Evolutionary conservation across 1,140 invertebrate genomes (phyloP).

Genomic region (Kradibia gibbosae): DNA sequence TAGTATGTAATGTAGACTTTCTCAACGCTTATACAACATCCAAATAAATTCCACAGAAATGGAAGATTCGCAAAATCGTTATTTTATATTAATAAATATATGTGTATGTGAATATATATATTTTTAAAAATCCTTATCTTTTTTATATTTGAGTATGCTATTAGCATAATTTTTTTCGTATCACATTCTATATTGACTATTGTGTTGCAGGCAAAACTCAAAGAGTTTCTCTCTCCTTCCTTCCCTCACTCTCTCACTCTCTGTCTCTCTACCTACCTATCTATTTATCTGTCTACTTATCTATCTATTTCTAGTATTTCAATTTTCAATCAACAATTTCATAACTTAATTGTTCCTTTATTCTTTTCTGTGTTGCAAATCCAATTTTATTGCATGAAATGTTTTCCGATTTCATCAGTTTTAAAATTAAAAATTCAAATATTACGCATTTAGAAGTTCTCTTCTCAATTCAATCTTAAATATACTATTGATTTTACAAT

Average conservation of each 20-base stretch:
- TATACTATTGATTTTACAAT: background rate
- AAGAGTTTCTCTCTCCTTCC: slow-evolving; percentile 55
- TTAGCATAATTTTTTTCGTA: slow-evolving; percentile 69
- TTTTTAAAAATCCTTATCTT: slow-evolving; percentile 65
- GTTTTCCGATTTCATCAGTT: background rate
- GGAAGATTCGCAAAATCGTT: slow-evolving; percentile 56
- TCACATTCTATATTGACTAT: slow-evolving; percentile 75
- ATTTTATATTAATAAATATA: slow-evolving; percentile 52
- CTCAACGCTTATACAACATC: slow-evolving; percentile 45
- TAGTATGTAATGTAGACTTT: slow-evolving; percentile 27
- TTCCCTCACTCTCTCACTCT: background rate
- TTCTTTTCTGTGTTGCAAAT: slow-evolving; percentile 1
- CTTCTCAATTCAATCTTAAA: background rate
- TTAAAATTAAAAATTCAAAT: background rate
- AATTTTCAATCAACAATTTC: slow-evolving; percentile 42
- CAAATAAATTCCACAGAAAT: slow-evolving; percentile 52
- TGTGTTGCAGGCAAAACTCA: slow-evolving; percentile 65
- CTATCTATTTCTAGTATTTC: slow-evolving; percentile 21
- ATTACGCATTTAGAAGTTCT: background rate
- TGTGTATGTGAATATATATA: slow-evolving; percentile 57
- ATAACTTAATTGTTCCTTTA: slow-evolving; percentile 30
- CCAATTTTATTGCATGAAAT: background rate
- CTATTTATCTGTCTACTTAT: background rate
- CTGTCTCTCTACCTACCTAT: background rate
- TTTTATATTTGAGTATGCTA: slow-evolving; percentile 62